phyloP scores from a whole-genome alignment of 2,888 invertebrate species.

The Cacoxenus indagator region DNA sequence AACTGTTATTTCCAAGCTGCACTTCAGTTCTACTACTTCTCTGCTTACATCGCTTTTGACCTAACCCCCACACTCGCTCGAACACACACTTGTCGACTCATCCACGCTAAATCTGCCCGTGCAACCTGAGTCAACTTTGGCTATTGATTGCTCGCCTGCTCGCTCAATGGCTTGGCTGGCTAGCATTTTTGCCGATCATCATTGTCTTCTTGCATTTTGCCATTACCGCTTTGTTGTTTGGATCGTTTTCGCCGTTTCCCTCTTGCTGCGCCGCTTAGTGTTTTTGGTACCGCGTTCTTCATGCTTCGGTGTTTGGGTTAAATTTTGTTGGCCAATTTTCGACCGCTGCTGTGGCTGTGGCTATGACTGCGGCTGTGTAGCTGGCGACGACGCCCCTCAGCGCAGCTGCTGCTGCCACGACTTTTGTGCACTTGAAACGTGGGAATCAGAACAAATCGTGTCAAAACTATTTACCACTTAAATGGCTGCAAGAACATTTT shows the following conservation, averaged over 20 bases:
- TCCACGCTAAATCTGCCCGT: too few relatives aligned
- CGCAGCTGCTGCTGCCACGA: neutral
- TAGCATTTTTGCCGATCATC: neutral
- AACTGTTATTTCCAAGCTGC: too few relatives aligned
- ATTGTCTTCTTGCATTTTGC: slow-evolving; percentile 7
- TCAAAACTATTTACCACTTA: slow-evolving; percentile 56
- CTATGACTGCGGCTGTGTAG: neutral
- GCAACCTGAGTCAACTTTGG: too few relatives aligned
- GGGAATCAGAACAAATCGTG: slow-evolving; percentile 59
- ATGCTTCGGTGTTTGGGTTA: neutral
- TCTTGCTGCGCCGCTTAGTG: neutral
- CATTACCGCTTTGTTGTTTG: slow-evolving; percentile 23
- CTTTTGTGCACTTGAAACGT: slow-evolving; percentile 54
- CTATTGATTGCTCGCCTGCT: neutral
- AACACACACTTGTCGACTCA: too few relatives aligned
- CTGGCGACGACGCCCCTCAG: neutral
- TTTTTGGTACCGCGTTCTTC: neutral
- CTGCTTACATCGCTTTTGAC: too few relatives aligned
- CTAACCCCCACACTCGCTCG: too few relatives aligned
- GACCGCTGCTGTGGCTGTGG: neutral
- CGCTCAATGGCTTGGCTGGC: neutral
- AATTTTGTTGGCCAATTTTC: slow-evolving; percentile 17
- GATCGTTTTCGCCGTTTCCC: neutral
- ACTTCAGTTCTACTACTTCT: too few relatives aligned
- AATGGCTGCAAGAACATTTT: slow-evolving; percentile 52